A percentile compares a stretch with the other conserved stretches of the same genome.
These are phyloP conservation scores for Andrena bucephala DNA, from an alignment of 2,888 invertebrate genomes.

Conservation along the genomic window DNA sequence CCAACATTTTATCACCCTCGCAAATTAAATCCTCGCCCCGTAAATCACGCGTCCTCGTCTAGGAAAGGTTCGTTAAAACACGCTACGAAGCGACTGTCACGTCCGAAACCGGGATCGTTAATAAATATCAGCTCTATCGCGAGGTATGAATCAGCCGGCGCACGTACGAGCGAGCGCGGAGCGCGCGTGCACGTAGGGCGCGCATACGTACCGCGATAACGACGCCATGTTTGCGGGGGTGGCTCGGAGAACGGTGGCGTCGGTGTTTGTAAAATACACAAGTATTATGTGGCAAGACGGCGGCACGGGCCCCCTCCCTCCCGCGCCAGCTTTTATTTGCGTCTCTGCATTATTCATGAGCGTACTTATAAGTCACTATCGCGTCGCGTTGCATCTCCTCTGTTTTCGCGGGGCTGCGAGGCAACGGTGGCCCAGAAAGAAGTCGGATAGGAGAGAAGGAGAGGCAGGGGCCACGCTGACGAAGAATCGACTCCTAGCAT, in stretches of 20 bases:
- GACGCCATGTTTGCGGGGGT: background rate
- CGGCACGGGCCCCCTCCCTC: constrained; percentile 51
- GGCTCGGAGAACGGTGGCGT: background rate
- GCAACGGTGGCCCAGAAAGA: background rate
- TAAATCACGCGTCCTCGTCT: background rate
- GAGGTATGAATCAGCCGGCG: constrained; percentile 15
- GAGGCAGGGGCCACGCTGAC: constrained; percentile 26
- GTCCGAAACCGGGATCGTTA: constrained; percentile 28
- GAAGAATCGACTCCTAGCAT: constrained; percentile 67
- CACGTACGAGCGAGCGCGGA: constrained; percentile 7
- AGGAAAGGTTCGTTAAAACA: constrained; percentile 10
- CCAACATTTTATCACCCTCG: background rate
- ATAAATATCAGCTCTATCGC: constrained; percentile 35
- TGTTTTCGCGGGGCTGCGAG: constrained; percentile 20
- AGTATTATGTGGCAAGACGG: constrained; percentile 73
- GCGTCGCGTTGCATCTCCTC: constrained; percentile 69
- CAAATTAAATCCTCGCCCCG: background rate
- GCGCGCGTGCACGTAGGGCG: constrained; percentile 28
- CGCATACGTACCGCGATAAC: constrained; percentile 38
- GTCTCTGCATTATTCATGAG: constrained; percentile 82
- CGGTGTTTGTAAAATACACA: constrained; percentile 77
- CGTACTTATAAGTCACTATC: constrained; percentile 80
- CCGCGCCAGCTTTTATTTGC: constrained; percentile 75
- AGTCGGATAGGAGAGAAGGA: background rate
- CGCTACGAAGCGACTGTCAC: constrained; percentile 1